Percentiles rank a stretch among this genome's conserved stretches.
phyloP scores from a whole-genome alignment of 2,797 vertebrate species.

The Pangasius mekongensis region DNA sequence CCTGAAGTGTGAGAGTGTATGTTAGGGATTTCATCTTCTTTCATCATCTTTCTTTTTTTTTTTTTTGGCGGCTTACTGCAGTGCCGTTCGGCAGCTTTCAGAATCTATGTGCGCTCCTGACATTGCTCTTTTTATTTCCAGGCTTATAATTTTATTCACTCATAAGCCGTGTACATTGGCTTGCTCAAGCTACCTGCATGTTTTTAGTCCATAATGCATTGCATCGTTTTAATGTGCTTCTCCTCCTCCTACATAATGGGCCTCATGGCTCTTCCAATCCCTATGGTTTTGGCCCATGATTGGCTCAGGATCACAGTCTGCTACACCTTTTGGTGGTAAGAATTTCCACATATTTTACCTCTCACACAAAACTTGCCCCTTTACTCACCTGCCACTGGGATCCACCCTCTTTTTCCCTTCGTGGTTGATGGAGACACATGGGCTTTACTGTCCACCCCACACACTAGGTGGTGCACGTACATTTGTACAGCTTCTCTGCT shows the following conservation, averaged over 20 bases:
- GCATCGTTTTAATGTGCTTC: slow-evolving; percentile 88
- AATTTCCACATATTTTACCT: slow-evolving; percentile 79
- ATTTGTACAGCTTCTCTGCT: slow-evolving; percentile 50
- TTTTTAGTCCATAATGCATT: slow-evolving; percentile 65
- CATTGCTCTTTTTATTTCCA: slow-evolving; percentile 42
- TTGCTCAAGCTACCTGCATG: slow-evolving; percentile 47
- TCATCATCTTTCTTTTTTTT: slow-evolving; percentile 2
- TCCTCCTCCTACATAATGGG: slow-evolving; percentile 78
- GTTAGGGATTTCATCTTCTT: slow-evolving; percentile 36
- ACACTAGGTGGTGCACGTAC: slow-evolving; percentile 50
- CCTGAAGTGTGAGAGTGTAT: slow-evolving; percentile 21
- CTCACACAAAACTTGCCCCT: slow-evolving; percentile 71
- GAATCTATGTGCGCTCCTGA: slow-evolving; percentile 47
- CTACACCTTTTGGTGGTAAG: slow-evolving; percentile 98
- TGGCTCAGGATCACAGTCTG: slow-evolving; percentile 98
- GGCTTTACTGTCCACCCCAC: slow-evolving; percentile 20
- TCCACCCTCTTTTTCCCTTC: slow-evolving; percentile 54
- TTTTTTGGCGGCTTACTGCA: slow-evolving; percentile 20
- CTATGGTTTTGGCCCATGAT: slow-evolving; percentile 80
- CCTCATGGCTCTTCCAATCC: slow-evolving; percentile 75
- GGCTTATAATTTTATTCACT: slow-evolving; percentile 46
- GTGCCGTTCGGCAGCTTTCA: slow-evolving; percentile 37
- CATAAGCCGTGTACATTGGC: slow-evolving; percentile 44
- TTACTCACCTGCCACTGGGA: slow-evolving; percentile 63
- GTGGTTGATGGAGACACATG: slow-evolving; percentile 16